Conservation (phyloP, 2,888 invertebrate species). For the Oasisia sp. region DNA sequence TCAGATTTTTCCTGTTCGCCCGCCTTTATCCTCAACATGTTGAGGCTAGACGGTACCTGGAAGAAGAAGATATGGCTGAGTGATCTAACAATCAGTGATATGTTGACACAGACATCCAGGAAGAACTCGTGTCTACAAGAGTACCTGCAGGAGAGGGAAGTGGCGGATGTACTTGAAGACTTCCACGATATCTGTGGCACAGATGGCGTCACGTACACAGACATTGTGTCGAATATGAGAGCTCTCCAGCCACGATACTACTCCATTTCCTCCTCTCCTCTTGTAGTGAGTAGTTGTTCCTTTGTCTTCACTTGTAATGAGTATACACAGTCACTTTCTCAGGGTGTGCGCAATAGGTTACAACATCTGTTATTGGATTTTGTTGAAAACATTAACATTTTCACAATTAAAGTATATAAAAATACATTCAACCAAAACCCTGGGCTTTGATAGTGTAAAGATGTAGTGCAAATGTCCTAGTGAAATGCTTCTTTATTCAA, state of each 20-base stretch:
- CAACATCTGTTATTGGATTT: neutral
- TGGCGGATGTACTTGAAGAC: slow-evolving; percentile 46
- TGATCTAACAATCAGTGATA: neutral
- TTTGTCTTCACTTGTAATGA: neutral
- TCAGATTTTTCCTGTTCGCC: too few species aligned
- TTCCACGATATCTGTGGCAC: slow-evolving; percentile 28
- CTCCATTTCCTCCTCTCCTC: slow-evolving; percentile 53
- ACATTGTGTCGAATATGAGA: slow-evolving; percentile 45
- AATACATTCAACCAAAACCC: too few species aligned
- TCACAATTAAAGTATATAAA: too few species aligned
- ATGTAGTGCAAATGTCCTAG: too few species aligned
- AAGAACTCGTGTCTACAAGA: slow-evolving; percentile 34
- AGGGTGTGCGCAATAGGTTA: neutral
- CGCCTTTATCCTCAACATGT: too few species aligned
- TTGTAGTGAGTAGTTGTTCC: slow-evolving; percentile 38
- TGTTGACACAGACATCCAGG: slow-evolving; percentile 33
- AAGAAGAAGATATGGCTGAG: too few species aligned
- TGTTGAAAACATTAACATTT: neutral
- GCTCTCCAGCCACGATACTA: slow-evolving; percentile 53
- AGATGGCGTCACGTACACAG: slow-evolving; percentile 34
- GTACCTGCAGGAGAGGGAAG: slow-evolving; percentile 45
- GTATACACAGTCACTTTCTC: too few species aligned
- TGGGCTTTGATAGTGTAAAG: too few species aligned
- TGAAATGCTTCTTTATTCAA: too few species aligned
- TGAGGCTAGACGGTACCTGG: too few species aligned